phyloP scores from a whole-genome alignment of 2,888 invertebrate genomes.

The Plebejus melissa region DNA sequence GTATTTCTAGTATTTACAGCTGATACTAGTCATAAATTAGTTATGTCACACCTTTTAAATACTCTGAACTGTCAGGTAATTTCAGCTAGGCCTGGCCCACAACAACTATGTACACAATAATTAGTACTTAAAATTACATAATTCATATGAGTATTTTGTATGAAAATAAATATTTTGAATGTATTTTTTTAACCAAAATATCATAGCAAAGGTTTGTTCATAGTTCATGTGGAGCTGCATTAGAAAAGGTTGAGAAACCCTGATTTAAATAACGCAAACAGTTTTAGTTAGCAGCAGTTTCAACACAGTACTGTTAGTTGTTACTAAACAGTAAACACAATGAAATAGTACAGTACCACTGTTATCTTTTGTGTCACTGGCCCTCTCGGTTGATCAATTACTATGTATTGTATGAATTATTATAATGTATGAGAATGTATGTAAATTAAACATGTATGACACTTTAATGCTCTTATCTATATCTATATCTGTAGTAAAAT shows the following conservation, averaged over 20 bases:
- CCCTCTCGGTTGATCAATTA: background rate
- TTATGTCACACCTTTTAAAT: background rate
- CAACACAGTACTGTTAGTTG: background rate
- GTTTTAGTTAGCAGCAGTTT: background rate
- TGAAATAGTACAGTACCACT: background rate
- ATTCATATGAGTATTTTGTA: no score
- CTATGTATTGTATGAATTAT: background rate
- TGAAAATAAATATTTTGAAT: background rate
- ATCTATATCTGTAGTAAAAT: background rate
- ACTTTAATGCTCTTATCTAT: background rate
- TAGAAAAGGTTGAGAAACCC: background rate
- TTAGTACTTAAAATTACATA: no score
- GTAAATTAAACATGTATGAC: background rate
- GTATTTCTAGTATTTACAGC: background rate
- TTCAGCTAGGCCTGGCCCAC: background rate
- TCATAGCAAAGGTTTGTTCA: background rate
- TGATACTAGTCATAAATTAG: no score
- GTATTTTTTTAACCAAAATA: background rate
- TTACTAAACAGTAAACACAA: background rate
- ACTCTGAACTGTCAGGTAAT: no score
- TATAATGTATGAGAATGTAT: background rate
- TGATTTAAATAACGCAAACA: background rate
- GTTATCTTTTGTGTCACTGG: slow-evolving; percentile 3
- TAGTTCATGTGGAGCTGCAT: background rate
- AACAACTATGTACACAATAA: no score